Conservation (phyloP, 2,113 vertebrate species). For the Mandrillus leucophaeus region DNA sequence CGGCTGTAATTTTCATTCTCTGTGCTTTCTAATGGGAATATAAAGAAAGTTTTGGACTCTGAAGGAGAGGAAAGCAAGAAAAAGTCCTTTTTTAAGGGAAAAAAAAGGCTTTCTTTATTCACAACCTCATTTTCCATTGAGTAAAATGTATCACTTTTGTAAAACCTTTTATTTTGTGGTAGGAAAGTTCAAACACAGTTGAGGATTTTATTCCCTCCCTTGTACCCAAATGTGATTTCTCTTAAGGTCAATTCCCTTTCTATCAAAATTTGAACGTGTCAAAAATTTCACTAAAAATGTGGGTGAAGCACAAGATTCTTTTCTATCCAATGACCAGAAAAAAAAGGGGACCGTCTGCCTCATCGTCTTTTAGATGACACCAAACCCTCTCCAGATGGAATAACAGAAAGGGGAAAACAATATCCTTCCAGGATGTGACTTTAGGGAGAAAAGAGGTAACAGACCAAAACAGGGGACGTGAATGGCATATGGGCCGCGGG, state of each 20-base stretch:
- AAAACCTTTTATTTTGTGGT: constrained; percentile 11
- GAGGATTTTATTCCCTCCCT: not conserved
- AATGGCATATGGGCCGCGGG: rapidly evolving
- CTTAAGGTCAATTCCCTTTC: not conserved
- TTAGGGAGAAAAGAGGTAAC: not conserved
- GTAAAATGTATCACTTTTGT: constrained; percentile 25
- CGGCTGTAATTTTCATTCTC: not conserved
- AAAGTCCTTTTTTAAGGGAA: not conserved
- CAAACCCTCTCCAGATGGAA: not conserved
- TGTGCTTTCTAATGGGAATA: not conserved
- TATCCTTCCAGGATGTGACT: not conserved
- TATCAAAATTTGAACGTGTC: not conserved
- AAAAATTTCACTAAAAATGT: not conserved
- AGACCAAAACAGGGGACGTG: not conserved
- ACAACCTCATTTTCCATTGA: not conserved
- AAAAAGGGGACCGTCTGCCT: not conserved
- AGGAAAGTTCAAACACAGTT: not conserved
- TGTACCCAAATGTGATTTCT: not conserved
- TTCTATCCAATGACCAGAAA: not conserved
- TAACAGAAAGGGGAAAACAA: rapidly evolving
- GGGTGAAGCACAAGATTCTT: not conserved
- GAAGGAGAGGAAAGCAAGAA: not conserved
- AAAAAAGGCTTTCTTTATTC: not conserved
- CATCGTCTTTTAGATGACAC: not conserved
- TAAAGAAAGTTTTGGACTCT: not conserved